Percentiles rank a stretch among this genome's conserved stretches.
Evolutionary conservation across 2,888 invertebrate species (phyloP).

Genomic region (Erebia palarica): DNA sequence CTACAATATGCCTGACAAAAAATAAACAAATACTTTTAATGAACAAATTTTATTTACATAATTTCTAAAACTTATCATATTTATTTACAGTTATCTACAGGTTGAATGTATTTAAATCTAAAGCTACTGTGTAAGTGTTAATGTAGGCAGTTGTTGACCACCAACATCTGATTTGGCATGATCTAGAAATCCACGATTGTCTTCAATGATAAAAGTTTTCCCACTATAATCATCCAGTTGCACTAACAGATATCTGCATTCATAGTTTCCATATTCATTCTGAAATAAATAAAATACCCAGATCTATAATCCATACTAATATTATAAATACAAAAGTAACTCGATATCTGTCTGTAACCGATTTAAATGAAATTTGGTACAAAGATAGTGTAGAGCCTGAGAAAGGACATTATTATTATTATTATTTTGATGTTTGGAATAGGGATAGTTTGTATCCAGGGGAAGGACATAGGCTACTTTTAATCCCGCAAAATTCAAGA

Average conservation of each 20-base stretch:
- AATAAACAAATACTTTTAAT: background rate
- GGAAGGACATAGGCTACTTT: no score
- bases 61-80: slow-evolving; percentile 37
- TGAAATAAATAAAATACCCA: slow-evolving; percentile 64
- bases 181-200: slow-evolving; percentile 84
- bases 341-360: no score
- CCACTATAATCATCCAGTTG: slow-evolving; percentile 90
- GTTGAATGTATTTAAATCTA: slow-evolving; percentile 22
- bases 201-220: slow-evolving; percentile 89
- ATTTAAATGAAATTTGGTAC: no score
- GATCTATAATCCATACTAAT: no score
- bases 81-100: slow-evolving; percentile 46
- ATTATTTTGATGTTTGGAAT: no score
- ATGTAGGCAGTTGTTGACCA: slow-evolving; percentile 55
- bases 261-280: slow-evolving; percentile 89
- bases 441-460: no score
- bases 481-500: no score
- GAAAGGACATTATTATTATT: no score
- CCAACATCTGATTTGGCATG: slow-evolving; percentile 50
- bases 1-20: background rate
- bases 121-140: slow-evolving; percentile 58
- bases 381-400: no score
- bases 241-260: slow-evolving; percentile 92
- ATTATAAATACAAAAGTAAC: no score
- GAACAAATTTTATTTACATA: slow-evolving; percentile 34